Evolutionary conservation across 2,113 vertebrate species (phyloP), one percentile per base, ranked within the genome.

Genomic region (Pluvialis apricaria): DNA sequence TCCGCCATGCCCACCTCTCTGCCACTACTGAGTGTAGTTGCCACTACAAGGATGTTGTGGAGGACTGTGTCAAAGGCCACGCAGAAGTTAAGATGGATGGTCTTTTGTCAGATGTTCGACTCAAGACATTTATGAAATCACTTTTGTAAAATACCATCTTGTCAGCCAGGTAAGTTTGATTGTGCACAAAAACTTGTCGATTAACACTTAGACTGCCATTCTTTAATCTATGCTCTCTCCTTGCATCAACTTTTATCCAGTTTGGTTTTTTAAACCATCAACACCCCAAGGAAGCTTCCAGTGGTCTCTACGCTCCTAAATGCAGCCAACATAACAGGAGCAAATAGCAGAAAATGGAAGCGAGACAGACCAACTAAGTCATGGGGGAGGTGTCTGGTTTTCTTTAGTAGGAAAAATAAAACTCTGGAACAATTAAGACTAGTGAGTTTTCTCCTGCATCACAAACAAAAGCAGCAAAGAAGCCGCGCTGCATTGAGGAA

Each of bases 401-500:
- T 68, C 61, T 25, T 42, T 14, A 31, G 49, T 7, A 54, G 19
- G 18, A 79, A 38, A 45, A 65, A 36, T 2, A 36, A 28, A 31
- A 31, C 22, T 8, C 6, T 15, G 65, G 45, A 60, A 42, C 15
- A 21, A 40, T 9, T 64, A 34, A 15, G 36, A 52, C 2, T 3
- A 21, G 60, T 13, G 13, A 14, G 14, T 40, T 21, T 70, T 49
- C n/a, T 55, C 52, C 84, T 29, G 31, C 16, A 13, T 12, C 52
- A 40, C 32, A 21, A 38, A 42, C 20, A 26, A 36, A 29, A 61
- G 54, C 47, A 65, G 40, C 52, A 11, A 14, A 52, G 47, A 4
- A 28, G 54, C 22, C 15, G 20, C 3, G 24, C n/a, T 47, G 45
- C 21, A 7, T 4, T 29, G 9, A 1, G 2, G 21, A 12, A n/a